Base-by-base conservation (phyloP, 1,140 invertebrate species). In the Anoplolepis gracilipes region DNA sequence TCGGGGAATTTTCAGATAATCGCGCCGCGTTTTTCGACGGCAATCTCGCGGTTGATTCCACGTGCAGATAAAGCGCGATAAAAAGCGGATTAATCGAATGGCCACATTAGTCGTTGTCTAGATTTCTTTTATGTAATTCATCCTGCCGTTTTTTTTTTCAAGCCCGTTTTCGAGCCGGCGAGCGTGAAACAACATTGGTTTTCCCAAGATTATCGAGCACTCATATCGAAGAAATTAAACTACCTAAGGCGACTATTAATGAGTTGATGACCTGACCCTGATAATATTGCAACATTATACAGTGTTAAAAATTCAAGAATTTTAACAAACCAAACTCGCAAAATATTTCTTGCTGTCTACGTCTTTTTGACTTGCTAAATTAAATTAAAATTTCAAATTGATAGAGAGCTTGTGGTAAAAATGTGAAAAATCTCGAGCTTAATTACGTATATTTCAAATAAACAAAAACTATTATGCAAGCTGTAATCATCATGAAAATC, bases 1-100 rank as follows among this genome's bases (percentile, higher is more conserved):
- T 81, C 78, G 78, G 65, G 78, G 67, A 82, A 82, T 82, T 82
- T 82, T 82, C 78, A 82, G 78, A 82, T 82, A 82, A 82, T 82
- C 78, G 78, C 62, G 49, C 55, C 55, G 78, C 78, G 36, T 82
- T 82, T 82, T 82, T 82, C 78, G 78, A 36, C 78, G 36, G 67
- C 78, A 82, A 82, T 82, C 78, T 72, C 78, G 67, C 78, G 53
- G 53, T 59, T 59, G 78, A 82, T 82, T 82, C 78, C 78, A 53
- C 78, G 59, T 61, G 67, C 59, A 82, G 78, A 82, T 82, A 82
- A 73, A 82, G 28, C 64, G 67, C 78, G 78, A 82, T 82, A 82
- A 82, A 82, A 82, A 82, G 36, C 53, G 53, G 78, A 82, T 82
- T 82, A 82, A 82, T 82, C 78, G 72, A 82, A 82, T 82, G 78